Base-by-base conservation (phyloP, 1,140 invertebrate species). In the Muscidifurax raptorellus region DNA sequence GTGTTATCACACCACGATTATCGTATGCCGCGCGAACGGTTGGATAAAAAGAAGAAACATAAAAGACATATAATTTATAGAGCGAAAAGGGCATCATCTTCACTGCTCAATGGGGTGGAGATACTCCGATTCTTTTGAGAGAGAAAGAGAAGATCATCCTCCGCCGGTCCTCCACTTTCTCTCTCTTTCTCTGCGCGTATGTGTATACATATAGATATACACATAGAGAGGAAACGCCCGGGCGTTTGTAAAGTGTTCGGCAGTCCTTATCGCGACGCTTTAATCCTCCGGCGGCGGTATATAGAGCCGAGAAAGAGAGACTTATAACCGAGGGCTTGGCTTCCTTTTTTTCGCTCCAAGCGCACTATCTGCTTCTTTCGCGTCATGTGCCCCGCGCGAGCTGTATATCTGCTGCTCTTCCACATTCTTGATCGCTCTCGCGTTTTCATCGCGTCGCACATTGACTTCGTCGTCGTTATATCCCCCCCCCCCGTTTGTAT, bases 221-320 rank as follows among this genome's bases (percentile, higher is more conserved):
- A 32, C 12, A 30, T 18, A 77, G 25, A 25, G n/a, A 77, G 44
- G 75, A 77, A 77, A 77, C 10, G 25, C 47, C 6, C 18, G 36
- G 9, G 74, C 40, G 36, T 77, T 66, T 79, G n/a, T 67, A 79
- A 79, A 79, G 52, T 40, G 77, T 79, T 66, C 77, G 77, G 77
- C 59, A 40, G 59, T 59, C 32, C 59, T 79, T 79, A 79, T 79
- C 77, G 25, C 59, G 30, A 13, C 22, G 59, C 77, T 66, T 79
- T 79, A 79, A 79, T 79, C 77, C 77, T 66, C 77, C 52, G n/a
- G 18, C 32, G 30, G 27, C 64, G 10, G 64, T 9, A 40, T 32
- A 32, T 40, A 77, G n/a, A n/a, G 75, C 30, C 47, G 47, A 52
- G 36, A 40, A 27, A 77, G 75, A n/a, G 75, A n/a, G 59, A 59